Conservation (phyloP, 92 coral and sea anemone species). For the Palythoa caribaeorum region DNA sequence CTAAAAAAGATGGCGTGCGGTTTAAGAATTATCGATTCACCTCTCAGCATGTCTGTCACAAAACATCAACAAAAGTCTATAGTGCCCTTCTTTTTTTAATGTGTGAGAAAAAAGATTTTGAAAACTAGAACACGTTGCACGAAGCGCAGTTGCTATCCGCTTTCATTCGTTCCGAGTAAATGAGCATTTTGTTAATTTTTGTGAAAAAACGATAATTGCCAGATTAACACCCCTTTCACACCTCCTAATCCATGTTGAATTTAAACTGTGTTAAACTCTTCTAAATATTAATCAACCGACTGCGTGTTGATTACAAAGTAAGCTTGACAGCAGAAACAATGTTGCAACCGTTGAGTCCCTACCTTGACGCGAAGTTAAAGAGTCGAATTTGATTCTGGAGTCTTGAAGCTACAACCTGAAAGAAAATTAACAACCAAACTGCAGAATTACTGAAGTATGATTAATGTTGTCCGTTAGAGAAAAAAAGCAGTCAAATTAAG, state of each 20-base stretch:
- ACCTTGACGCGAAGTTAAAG: conserved; percentile 30
- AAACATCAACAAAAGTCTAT: conserved; percentile 33
- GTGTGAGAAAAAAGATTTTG: not conserved
- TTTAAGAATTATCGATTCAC: conserved; percentile 9
- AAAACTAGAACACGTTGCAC: not conserved
- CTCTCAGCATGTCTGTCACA: conserved; percentile 40
- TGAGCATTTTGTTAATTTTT: conserved; percentile 27
- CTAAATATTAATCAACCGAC: conserved; percentile 43
- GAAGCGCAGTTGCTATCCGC: conserved; percentile 35
- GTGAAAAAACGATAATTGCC: conserved; percentile 14
- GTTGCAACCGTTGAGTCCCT: conserved; percentile 1
- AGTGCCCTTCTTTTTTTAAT: not conserved
- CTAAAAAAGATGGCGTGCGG: conserved; percentile 40
- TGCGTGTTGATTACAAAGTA: conserved; percentile 36
- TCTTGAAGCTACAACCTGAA: conserved; percentile 34
- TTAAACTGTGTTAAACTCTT: conserved; percentile 41
- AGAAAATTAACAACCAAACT: conserved; percentile 14
- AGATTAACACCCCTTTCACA: conserved; percentile 27
- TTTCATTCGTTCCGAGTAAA: not conserved
- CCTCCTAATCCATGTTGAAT: conserved; percentile 46
- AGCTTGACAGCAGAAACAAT: not conserved
- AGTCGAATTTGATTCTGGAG: not conserved
- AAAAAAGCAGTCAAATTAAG: conserved; percentile 32
- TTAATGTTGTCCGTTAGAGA: conserved; percentile 41
- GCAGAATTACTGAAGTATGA: not conserved